Evolutionary conservation across 2,888 invertebrate genomes (phyloP).

Genomic region (Pollenia amentaria): DNA sequence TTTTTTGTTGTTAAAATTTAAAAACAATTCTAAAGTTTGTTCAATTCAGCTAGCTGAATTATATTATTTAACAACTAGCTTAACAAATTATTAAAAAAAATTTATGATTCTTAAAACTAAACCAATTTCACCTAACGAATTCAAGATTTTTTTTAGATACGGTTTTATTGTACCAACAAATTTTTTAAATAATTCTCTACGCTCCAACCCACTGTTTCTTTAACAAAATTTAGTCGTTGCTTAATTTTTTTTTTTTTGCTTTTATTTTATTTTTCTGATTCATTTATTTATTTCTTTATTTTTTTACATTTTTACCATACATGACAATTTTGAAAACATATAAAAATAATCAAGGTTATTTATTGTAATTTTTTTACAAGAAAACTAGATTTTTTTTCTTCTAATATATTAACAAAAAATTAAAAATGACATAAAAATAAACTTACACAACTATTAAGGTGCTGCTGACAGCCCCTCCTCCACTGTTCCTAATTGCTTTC

Average conservation of each 20-base stretch:
- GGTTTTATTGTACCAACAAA: too few species aligned
- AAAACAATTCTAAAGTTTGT: too few species aligned
- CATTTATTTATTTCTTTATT: slow-evolving; percentile 30
- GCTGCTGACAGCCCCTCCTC: background rate
- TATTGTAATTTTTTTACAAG: slow-evolving; percentile 17
- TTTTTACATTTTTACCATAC: slow-evolving; percentile 13
- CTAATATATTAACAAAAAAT: background rate
- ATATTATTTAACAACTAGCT: too few species aligned
- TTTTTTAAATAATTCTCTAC: too few species aligned
- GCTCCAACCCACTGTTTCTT: slow-evolving; percentile 1
- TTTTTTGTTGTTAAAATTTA: too few species aligned
- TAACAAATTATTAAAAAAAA: too few species aligned
- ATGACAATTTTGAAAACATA: slow-evolving; percentile 35
- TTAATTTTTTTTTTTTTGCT: slow-evolving; percentile 11
- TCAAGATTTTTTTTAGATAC: too few species aligned
- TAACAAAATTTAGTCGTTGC: background rate
- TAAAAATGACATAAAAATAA: slow-evolving; percentile 21
- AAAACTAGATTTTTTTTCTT: slow-evolving; percentile 14
- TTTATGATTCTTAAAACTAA: too few species aligned
- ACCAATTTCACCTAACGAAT: too few species aligned
- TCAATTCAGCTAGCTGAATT: too few species aligned
- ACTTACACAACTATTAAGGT: background rate
- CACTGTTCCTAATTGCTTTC: slow-evolving; percentile 36
- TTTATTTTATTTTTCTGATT: background rate
- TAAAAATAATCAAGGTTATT: slow-evolving; percentile 51